Conservation (phyloP, 2,797 vertebrate species). For the Paguma larvata region DNA sequence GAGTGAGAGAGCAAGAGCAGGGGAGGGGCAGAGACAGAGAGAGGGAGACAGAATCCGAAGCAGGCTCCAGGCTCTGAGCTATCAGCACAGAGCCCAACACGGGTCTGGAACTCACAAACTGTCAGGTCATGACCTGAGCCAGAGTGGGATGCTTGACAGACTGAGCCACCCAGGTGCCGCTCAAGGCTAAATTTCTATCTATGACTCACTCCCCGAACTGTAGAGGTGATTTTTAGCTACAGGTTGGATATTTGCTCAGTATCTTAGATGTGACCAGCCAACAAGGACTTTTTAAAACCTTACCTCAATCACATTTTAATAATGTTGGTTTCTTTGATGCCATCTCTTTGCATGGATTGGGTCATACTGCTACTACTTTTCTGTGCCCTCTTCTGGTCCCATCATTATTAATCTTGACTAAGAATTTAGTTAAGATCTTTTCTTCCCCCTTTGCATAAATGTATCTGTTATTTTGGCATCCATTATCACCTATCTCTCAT, state of each 20-base stretch:
- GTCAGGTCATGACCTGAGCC: no score
- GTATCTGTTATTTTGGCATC: not conserved
- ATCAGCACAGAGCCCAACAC: no score
- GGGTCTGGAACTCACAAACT: no score
- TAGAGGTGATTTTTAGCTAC: not conserved
- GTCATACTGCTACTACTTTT: fast-evolving
- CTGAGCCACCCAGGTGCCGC: not conserved
- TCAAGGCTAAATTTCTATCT: not conserved
- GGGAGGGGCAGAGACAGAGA: no score
- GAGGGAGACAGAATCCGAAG: no score
- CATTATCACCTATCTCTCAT: not conserved
- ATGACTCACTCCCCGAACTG: not conserved
- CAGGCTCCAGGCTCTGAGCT: no score
- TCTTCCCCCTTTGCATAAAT: not conserved
- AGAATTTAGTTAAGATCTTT: not conserved
- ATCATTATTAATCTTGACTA: not conserved
- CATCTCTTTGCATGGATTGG: not conserved
- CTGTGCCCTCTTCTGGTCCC: not conserved
- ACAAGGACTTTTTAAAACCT: not conserved
- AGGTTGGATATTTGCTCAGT: not conserved
- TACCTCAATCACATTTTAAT: not conserved
- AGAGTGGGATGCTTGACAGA: no score
- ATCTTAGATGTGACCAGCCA: not conserved
- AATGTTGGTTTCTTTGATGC: not conserved
- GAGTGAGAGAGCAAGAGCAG: no score